Evolutionary conservation across 2,113 vertebrate genomes (phyloP), one percentile per base, ranked within the genome.

Genomic region (Eolophus roseicapilla): DNA sequence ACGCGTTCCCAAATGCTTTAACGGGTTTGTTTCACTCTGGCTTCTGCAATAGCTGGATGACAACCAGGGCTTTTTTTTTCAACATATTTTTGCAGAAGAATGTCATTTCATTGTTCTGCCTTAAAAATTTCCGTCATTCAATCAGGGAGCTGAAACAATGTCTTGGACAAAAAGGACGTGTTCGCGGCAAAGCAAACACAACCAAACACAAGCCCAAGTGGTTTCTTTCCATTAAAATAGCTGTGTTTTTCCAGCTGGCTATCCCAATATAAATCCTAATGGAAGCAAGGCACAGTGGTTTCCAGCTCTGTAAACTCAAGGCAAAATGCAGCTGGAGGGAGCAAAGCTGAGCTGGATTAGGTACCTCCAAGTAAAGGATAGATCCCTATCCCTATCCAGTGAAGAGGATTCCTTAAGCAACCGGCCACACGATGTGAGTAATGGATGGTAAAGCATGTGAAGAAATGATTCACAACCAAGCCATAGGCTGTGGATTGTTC

Each of bases 101-200:
- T 82, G 76, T 29, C 44, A 81, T 81, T 96, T 95, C 92, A 96
- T 96, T 96, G 93, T 96, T 96, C 92, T 90, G 39, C 73, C 83
- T 93, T 50, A 90, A 93, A 96, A 95, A 75, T 92, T 96, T 95
- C 85, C 86, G 47, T 88, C 92, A 90, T 83, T 93, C 92, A 94
- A 44, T 96, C 92, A 92, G 33, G 69, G 90, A 95, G 47, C 88
- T 64, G 68, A 97, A 96, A 96, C 93, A 96, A 97, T 96, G 96
- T 93, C 93, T 96, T 96, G 95, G 95, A 95, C 90, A 92, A 95
- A 95, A 96, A 71, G 64, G 55, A 88, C 69, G 88, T 88, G 76
- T 93, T 95, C 3, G 0, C 57, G 93, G 88, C 79, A 94, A 71
- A 96, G 74, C 79, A 92, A 96, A 96, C 87, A 92, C 93, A 87